These are phyloP conservation scores for Tinea semifulvella DNA, from an alignment of 2,888 invertebrate genomes.

Conservation along the genomic window DNA sequence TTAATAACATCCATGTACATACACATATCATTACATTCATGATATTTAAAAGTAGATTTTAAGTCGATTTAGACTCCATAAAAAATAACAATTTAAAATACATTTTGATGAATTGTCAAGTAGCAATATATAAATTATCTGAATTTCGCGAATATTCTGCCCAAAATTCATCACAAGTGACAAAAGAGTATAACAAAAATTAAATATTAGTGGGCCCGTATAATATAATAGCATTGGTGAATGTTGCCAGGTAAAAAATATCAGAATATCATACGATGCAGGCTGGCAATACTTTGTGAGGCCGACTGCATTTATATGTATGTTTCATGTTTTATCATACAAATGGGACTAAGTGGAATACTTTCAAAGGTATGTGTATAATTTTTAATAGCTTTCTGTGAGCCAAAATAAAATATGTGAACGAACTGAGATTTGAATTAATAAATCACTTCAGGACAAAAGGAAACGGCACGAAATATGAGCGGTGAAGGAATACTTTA, in stretches of 20 bases:
- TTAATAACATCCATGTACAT: too few relatives aligned
- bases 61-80: too few relatives aligned
- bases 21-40: too few relatives aligned
- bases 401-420: too few relatives aligned
- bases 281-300: constrained; percentile 8
- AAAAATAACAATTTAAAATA: too few relatives aligned
- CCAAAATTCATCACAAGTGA: constrained; percentile 14
- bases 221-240: constrained; percentile 15
- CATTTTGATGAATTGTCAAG: too few relatives aligned
- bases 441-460: too few relatives aligned
- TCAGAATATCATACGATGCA: constrained; percentile 8
- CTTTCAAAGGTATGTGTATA: background rate
- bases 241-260: constrained; percentile 13
- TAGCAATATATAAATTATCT: constrained; percentile 22
- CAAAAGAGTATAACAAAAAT: constrained; percentile 20
- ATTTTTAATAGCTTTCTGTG: background rate
- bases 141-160: constrained; percentile 1
- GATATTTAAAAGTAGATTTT: too few relatives aligned
- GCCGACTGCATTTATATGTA: constrained; percentile 11
- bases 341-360: constrained; percentile 5
- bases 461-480: too few relatives aligned
- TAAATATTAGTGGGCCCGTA: constrained; percentile 14
- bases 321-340: constrained; percentile 8
- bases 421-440: too few relatives aligned
- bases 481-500: too few relatives aligned